Evolutionary conservation across 2,797 vertebrate genomes (phyloP), one percentile per base, ranked within the genome.

Genomic region (Chromis chromis): DNA sequence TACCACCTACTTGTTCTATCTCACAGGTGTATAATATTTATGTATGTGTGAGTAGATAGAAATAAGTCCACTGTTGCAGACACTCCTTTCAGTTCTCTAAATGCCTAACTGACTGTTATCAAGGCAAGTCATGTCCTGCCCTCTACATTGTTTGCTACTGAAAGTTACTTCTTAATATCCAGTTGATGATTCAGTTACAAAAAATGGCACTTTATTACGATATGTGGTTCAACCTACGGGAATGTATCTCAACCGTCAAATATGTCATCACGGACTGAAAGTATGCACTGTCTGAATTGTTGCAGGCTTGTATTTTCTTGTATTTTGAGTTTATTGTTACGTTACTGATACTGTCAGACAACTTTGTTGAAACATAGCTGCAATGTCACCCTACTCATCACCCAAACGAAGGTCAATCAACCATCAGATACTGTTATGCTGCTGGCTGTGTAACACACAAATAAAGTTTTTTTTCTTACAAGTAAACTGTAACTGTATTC

Each of bases 51-150:
- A 65, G 28, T 6, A 27, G 3, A 25, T 21, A 49, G 21, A 74
- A 44, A 33, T 42, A 39, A 27, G 21, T 53, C 12, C 40, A 48
- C 46, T 61, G 14, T 16, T 68, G 27, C 14, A 22, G 48, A 55
- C 79, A 77, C 49, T 21, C 63, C 33, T 76, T 68, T 61, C 3
- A 42, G 10, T 27, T 65, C 2, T 65, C 2, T 31, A 54, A 24
- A 60, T 2, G 4, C 21, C 48, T 44, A 17, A 59, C 54, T 42
- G 39, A 70, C 14, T 53, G 4, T 54, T 39, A 53, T 31, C 0
- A 49, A 54, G 71, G 21, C 87, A 86, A 73, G 82, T 78, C 49
- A 22, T 22, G 42, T 80, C 86, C 24, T 81, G 85, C 33, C 46
- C 24, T 63, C 50, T 50, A 52, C 27, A 10, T 49, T 61, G 33